Evolutionary conservation across 2,113 vertebrate genomes (phyloP).

Genomic region (Columbina picui): DNA sequence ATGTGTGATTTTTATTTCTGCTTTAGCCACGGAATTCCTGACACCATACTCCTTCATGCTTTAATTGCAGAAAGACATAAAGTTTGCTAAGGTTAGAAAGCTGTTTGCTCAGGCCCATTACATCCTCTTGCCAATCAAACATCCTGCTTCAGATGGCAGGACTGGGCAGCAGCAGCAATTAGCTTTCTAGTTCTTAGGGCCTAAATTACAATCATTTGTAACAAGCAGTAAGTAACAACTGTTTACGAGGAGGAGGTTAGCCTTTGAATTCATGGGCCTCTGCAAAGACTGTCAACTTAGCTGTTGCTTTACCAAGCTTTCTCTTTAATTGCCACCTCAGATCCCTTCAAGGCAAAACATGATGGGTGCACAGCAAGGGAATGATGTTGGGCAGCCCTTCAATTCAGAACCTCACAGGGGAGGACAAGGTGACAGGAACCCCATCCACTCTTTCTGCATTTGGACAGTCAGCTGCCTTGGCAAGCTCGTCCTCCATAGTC

Average conservation of each 20-base stretch:
- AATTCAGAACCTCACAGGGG: background rate
- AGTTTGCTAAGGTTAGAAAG: background rate
- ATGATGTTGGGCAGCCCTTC: background rate
- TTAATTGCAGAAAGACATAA: background rate
- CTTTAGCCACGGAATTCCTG: background rate
- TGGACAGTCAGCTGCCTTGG: background rate
- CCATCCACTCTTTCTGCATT: background rate
- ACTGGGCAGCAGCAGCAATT: background rate
- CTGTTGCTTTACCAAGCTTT: background rate
- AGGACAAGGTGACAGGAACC: accelerated
- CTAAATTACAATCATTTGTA: background rate
- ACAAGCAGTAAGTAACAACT: background rate
- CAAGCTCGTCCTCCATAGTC: accelerated
- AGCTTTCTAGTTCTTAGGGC: background rate
- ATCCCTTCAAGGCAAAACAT: background rate
- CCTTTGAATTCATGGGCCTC: background rate
- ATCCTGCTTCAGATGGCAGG: background rate
- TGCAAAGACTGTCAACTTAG: background rate
- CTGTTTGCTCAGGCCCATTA: background rate
- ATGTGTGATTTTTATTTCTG: background rate
- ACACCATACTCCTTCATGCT: background rate
- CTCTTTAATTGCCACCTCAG: background rate
- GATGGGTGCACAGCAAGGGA: background rate
- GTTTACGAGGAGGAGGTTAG: background rate
- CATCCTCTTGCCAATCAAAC: background rate